Evolutionary conservation across 2,113 vertebrate species (phyloP).

Genomic region (Scortum barcoo): DNA sequence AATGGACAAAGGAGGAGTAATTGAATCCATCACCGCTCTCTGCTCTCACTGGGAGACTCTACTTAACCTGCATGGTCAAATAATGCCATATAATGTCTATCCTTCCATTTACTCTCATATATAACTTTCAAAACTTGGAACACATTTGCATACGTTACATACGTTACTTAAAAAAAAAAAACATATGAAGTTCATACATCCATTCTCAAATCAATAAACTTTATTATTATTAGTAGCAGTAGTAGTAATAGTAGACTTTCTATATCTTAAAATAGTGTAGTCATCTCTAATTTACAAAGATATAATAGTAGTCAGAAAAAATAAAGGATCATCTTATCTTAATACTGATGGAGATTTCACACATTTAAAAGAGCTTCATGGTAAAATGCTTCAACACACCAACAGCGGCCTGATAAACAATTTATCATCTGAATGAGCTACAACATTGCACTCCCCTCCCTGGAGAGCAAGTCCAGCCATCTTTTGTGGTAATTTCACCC

Average conservation of each 20-base stretch:
- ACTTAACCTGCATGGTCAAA: constrained; percentile 6
- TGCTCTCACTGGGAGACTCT: constrained; percentile 23
- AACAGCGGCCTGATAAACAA: constrained; percentile 36
- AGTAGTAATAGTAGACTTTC: neutral
- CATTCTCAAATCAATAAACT: neutral
- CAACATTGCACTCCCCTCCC: constrained; percentile 17
- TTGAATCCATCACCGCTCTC: constrained; percentile 49
- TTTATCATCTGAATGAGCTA: constrained; percentile 51
- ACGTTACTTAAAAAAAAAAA: neutral
- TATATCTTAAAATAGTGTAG: neutral
- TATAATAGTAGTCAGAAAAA: neutral
- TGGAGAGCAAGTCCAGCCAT: constrained; percentile 35
- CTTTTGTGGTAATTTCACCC: constrained; percentile 51
- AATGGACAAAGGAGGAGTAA: constrained; percentile 59
- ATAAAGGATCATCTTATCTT: too few relatives aligned
- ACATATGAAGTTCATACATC: neutral
- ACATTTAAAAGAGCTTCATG: neutral
- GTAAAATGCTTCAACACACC: constrained; percentile 12
- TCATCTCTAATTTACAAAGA: neutral
- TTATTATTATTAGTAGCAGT: neutral
- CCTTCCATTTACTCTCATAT: neutral
- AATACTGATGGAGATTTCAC: neutral
- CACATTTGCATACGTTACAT: neutral
- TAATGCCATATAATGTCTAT: neutral
- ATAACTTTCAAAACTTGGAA: neutral